Conservation (phyloP, 2,888 invertebrate species). For the Trichacis sp. region DNA sequence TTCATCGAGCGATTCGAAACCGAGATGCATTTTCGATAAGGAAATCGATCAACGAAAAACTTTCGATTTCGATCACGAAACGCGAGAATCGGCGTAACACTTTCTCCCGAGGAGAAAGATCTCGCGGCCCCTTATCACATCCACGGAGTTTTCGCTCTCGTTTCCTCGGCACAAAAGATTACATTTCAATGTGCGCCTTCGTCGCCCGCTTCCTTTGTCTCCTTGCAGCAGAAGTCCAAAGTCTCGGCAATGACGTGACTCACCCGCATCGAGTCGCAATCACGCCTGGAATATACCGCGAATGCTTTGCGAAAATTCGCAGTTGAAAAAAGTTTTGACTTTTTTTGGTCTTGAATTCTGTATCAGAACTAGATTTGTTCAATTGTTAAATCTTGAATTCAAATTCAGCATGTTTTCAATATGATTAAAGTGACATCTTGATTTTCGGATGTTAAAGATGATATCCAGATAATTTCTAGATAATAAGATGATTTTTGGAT, state of each 20-base stretch:
- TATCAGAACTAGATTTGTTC: too few species aligned
- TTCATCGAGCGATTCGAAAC: too few species aligned
- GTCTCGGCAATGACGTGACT: constrained; percentile 20
- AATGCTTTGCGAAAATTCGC: too few species aligned
- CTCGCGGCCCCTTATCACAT: not conserved
- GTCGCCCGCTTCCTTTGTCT: constrained; percentile 37
- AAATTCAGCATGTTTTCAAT: too few species aligned
- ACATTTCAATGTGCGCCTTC: constrained; percentile 5
- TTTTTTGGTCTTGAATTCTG: too few species aligned
- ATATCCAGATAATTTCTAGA: too few species aligned
- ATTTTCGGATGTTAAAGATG: too few species aligned
- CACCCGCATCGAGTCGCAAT: not conserved
- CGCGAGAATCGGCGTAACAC: not conserved
- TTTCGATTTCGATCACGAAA: not conserved
- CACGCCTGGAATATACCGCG: not conserved
- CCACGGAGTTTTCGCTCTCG: constrained; percentile 14
- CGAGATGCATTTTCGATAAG: too few species aligned
- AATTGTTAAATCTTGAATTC: too few species aligned
- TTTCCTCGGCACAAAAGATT: constrained; percentile 11
- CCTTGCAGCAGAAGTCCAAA: constrained; percentile 41
- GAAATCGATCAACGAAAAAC: not conserved
- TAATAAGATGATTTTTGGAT: too few species aligned
- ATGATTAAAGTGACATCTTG: too few species aligned
- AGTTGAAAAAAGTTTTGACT: too few species aligned
- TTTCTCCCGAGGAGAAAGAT: not conserved